Evolutionary conservation across 2,113 vertebrate species (phyloP), one percentile per base, ranked within the genome.

Genomic region (Psilopogon haemacephalus): DNA sequence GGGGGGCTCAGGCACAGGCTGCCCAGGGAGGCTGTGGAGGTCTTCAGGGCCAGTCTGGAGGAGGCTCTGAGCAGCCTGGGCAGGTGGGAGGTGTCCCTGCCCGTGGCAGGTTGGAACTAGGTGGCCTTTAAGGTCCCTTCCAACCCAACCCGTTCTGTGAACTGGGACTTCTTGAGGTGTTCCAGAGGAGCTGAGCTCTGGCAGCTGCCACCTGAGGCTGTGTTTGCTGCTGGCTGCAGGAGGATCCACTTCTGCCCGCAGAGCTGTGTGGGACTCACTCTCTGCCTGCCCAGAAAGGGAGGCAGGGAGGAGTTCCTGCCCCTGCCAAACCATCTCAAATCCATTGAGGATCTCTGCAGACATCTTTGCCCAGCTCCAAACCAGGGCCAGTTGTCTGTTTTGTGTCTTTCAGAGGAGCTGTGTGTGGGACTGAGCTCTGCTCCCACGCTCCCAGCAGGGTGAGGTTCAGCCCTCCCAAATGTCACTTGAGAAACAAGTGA

Each of bases 131-230:
- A 50, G 48, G 23, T 50, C 48, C 48, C 48, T 50, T 13, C 23
- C 23, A 26, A 8, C 48, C 23, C 23, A 50, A 48, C 19, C 42
- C 18, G 5, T 26, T 24, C 48, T 50, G 23, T 50, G 48, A 46
- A 42, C 15, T 0, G 2, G 26, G 40, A 69, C 28, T 4, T 58
- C 23, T 2, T 6, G 19, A 73, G 3, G 3, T 8, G 8, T 64
- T 56, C n/a, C 62, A 23, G 58, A 64, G 44, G 48, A 74, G 27
- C 35, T 70, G 84, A n/a, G 59, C 37, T 69, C 7, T 32, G 73
- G 74, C 58, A 64, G 16, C 17, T 15, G 67, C 20, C 16, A 7
- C 2, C 1, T 0, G 17, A 0, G 4, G 23, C 33, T 15, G n/a
- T 1, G 0, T 46, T 23, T n/a, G 18, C 26, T 21, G 8, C 56